These are phyloP conservation scores for Lithophane socia DNA, from an alignment of 2,888 invertebrate species.

Conservation along the genomic window DNA sequence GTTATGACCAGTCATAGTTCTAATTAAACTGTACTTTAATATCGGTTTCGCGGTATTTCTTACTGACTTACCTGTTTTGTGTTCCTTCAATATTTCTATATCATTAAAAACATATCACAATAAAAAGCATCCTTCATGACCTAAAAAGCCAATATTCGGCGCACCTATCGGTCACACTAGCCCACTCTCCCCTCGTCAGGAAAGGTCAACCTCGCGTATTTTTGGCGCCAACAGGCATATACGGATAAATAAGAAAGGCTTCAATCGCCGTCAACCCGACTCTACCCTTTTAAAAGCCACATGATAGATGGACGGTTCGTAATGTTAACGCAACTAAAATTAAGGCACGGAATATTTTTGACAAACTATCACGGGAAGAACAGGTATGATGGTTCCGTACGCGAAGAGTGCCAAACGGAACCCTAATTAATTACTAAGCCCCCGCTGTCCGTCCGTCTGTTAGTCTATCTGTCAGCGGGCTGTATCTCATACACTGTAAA, in stretches of 20 bases:
- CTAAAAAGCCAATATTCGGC: slow-evolving; percentile 67
- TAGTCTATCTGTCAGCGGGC: too few relatives aligned
- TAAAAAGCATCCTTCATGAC: slow-evolving; percentile 57
- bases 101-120: slow-evolving; percentile 32
- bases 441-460: too few relatives aligned
- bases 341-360: slow-evolving; percentile 65
- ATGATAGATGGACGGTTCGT: slow-evolving; percentile 86
- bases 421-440: too few relatives aligned
- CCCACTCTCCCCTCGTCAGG: slow-evolving; percentile 71
- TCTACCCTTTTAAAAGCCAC: slow-evolving; percentile 86
- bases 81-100: background rate
- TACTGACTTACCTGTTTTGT: background rate
- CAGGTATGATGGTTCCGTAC: slow-evolving; percentile 51
- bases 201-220: slow-evolving; percentile 82
- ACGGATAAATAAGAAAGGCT: slow-evolving; percentile 87
- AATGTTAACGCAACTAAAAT: slow-evolving; percentile 75
- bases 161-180: slow-evolving; percentile 84
- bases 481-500: too few relatives aligned
- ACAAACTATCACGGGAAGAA: slow-evolving; percentile 44
- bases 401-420: too few relatives aligned
- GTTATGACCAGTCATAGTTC: too few relatives aligned
- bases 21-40: background rate
- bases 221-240: slow-evolving; percentile 82
- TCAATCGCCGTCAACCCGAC: slow-evolving; percentile 84
- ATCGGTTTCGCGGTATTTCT: background rate